Evolutionary conservation across 1,140 invertebrate species (phyloP).

Genomic region (Yoshiicerus persimilis): DNA sequence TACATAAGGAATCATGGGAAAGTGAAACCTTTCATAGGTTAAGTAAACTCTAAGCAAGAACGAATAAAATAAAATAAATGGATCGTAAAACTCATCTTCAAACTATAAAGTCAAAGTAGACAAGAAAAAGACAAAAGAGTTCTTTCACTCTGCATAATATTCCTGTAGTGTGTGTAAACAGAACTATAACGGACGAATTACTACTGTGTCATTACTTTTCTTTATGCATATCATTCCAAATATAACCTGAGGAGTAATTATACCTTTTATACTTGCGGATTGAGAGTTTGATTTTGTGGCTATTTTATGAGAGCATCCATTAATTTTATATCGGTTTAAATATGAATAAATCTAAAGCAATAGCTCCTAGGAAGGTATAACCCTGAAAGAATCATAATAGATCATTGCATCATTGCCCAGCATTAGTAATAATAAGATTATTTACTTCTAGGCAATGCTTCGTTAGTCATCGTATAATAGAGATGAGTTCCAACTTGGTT

Average conservation of each 20-base stretch:
- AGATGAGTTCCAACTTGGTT: background rate
- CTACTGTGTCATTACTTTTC: too few species aligned
- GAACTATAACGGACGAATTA: background rate
- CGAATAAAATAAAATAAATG: conserved; percentile 22
- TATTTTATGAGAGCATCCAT: background rate
- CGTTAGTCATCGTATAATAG: background rate
- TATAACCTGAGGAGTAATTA: background rate
- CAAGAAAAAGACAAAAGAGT: background rate
- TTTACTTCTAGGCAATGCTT: background rate
- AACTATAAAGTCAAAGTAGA: background rate
- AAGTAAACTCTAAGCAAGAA: background rate
- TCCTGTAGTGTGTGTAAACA: background rate
- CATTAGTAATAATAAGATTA: background rate
- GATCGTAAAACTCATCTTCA: conserved; percentile 7
- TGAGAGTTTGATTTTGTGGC: background rate
- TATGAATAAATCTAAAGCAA: background rate
- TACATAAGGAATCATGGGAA: background rate
- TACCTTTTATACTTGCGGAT: background rate
- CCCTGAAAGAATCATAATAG: background rate
- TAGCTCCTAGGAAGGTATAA: background rate
- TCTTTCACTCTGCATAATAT: background rate
- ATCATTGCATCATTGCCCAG: background rate
- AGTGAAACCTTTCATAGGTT: background rate
- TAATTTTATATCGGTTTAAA: background rate
- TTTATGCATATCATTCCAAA: too few species aligned